Evolutionary conservation across 2,888 invertebrate species (phyloP).

Genomic region (Drosophila cognata): DNA sequence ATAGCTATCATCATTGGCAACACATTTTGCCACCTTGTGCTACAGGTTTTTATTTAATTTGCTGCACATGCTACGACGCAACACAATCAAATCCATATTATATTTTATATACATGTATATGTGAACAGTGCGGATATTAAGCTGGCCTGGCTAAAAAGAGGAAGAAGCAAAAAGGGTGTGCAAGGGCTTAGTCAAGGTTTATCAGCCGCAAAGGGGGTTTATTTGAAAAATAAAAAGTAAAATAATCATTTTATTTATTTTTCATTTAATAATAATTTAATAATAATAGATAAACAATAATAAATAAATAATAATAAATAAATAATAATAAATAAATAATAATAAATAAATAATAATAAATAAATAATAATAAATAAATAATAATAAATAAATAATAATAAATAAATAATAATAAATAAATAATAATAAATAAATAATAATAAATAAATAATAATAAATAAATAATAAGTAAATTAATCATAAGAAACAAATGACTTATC

Average conservation of each 20-base stretch:
- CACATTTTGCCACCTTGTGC: conserved; percentile 49
- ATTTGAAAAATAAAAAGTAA: background rate
- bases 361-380: too few species aligned
- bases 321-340: too few species aligned
- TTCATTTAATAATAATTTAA: too few species aligned
- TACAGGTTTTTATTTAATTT: conserved; percentile 61
- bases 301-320: too few species aligned
- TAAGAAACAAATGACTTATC: too few species aligned
- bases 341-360: too few species aligned
- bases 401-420: too few species aligned
- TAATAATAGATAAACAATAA: too few species aligned
- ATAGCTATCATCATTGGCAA: background rate
- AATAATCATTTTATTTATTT: background rate
- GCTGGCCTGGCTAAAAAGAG: background rate
- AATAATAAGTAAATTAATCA: too few species aligned
- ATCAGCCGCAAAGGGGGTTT: background rate
- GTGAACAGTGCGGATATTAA: background rate
- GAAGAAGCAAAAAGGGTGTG: background rate
- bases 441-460: too few species aligned
- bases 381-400: too few species aligned
- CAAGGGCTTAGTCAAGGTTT: background rate
- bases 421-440: too few species aligned
- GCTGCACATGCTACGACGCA: conserved; percentile 37
- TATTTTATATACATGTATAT: background rate
- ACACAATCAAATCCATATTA: conserved; percentile 48